These are phyloP conservation scores for Zaprionus gabonicus DNA, from an alignment of 1,140 invertebrate species.

Conservation along the genomic window DNA sequence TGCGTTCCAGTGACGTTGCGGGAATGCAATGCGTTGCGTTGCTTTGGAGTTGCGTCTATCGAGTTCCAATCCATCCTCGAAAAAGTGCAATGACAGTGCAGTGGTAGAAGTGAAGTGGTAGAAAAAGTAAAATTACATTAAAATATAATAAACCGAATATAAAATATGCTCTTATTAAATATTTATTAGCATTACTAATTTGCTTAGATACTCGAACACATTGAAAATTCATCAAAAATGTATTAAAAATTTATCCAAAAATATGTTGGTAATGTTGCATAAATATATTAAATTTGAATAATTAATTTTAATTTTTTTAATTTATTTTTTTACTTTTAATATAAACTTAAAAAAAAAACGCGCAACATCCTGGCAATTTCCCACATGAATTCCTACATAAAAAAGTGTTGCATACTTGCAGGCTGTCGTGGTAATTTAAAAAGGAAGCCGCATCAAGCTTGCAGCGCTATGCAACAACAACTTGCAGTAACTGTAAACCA, in stretches of 20 bases:
- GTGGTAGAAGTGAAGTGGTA: not conserved
- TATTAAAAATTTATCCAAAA: too few relatives aligned
- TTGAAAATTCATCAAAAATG: not conserved
- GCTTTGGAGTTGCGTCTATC: slow-evolving; percentile 46
- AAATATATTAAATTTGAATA: too few relatives aligned
- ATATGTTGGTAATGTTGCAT: too few relatives aligned
- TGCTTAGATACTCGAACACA: not conserved
- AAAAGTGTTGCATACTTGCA: not conserved
- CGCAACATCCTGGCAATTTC: not conserved
- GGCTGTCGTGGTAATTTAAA: not conserved
- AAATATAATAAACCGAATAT: not conserved
- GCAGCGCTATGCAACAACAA: not conserved
- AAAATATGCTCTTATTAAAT: not conserved
- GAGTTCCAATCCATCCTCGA: slow-evolving; percentile 66
- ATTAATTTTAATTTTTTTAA: not conserved
- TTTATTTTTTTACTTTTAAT: not conserved
- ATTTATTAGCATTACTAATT: not conserved
- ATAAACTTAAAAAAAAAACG: not conserved
- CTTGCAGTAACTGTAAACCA: not conserved
- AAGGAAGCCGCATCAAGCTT: not conserved
- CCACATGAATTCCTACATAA: not conserved
- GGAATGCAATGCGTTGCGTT: slow-evolving; percentile 57
- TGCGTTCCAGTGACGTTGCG: slow-evolving; percentile 59
- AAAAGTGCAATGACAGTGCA: slow-evolving; percentile 20
- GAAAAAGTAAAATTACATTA: not conserved